A percentile compares a stretch with the other conserved stretches of the same genome.
These are phyloP conservation scores for Campoplex capitator DNA, from an alignment of 2,888 invertebrate species.

Conservation along the genomic window DNA sequence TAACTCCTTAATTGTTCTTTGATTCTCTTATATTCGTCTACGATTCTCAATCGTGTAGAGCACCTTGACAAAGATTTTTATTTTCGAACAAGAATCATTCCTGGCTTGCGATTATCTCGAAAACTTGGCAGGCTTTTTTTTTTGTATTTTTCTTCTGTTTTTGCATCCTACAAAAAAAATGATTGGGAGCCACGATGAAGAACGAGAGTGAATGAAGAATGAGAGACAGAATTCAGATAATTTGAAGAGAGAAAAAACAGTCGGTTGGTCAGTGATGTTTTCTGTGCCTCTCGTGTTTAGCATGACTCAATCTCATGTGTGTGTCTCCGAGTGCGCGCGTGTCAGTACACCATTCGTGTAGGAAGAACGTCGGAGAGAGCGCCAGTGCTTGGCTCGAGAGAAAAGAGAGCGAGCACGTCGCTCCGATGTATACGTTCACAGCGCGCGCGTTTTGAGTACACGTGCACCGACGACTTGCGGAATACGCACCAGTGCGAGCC, in stretches of 20 bases:
- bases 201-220: neutral
- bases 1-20: too few relatives aligned
- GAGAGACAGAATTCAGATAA: neutral
- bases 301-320: slow-evolving; percentile 23
- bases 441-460: slow-evolving; percentile 42
- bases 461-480: slow-evolving; percentile 31
- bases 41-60: too few relatives aligned
- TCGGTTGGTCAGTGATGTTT: slow-evolving; percentile 31
- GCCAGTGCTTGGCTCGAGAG: slow-evolving; percentile 1
- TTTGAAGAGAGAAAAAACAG: slow-evolving; percentile 1
- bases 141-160: neutral
- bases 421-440: slow-evolving; percentile 32
- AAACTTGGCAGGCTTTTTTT: neutral
- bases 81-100: too few relatives aligned
- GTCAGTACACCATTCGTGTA: slow-evolving; percentile 16
- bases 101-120: too few relatives aligned
- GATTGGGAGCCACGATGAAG: neutral
- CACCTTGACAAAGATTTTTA: too few relatives aligned
- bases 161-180: neutral
- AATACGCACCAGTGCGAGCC: neutral
- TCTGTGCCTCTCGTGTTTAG: slow-evolving; percentile 25
- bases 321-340: neutral
- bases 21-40: too few relatives aligned
- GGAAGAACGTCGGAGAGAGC: slow-evolving; percentile 5
- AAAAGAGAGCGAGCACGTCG: slow-evolving; percentile 4